phyloP scores from a whole-genome alignment of 2,888 invertebrate species.

The Petrolisthes cinctipes region DNA sequence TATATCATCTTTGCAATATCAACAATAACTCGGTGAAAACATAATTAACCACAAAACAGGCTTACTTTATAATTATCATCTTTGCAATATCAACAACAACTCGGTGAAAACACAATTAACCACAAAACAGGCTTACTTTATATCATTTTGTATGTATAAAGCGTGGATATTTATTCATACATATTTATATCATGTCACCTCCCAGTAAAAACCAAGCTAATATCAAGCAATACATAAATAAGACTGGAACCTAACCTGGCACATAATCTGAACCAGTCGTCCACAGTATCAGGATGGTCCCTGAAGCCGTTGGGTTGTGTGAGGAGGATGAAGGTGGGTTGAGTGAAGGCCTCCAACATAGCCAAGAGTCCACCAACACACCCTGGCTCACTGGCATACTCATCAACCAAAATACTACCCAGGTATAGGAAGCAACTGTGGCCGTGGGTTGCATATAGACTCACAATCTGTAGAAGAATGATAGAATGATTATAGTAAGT shows the following conservation, averaged over 20 bases:
- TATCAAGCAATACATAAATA: too few species aligned
- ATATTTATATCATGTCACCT: too few species aligned
- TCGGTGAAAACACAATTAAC: too few species aligned
- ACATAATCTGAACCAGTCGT: slow-evolving; percentile 92
- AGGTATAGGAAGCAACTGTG: slow-evolving; percentile 93
- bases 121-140: too few species aligned
- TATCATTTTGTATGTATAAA: too few species aligned
- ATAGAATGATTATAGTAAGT: neutral
- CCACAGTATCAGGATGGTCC: slow-evolving; percentile 97
- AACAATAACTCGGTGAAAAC: too few species aligned
- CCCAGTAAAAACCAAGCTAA: too few species aligned
- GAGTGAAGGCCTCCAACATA: slow-evolving; percentile 87
- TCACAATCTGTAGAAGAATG: slow-evolving; percentile 74
- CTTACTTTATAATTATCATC: too few species aligned
- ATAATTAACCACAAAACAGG: too few species aligned
- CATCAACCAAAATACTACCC: slow-evolving; percentile 83
- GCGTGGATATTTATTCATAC: too few species aligned
- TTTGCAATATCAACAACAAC: too few species aligned
- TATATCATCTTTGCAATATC: neutral
- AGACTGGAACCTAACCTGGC: slow-evolving; percentile 71
- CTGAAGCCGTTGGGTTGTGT: slow-evolving; percentile 83
- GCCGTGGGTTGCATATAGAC: slow-evolving; percentile 81
- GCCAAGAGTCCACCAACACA: slow-evolving; percentile 85
- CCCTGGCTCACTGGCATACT: slow-evolving; percentile 80
- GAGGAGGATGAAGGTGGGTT: slow-evolving; percentile 82